phyloP scores from a whole-genome alignment of 92 coral and sea anemone genomes.

The Zoanthus sociatus region DNA sequence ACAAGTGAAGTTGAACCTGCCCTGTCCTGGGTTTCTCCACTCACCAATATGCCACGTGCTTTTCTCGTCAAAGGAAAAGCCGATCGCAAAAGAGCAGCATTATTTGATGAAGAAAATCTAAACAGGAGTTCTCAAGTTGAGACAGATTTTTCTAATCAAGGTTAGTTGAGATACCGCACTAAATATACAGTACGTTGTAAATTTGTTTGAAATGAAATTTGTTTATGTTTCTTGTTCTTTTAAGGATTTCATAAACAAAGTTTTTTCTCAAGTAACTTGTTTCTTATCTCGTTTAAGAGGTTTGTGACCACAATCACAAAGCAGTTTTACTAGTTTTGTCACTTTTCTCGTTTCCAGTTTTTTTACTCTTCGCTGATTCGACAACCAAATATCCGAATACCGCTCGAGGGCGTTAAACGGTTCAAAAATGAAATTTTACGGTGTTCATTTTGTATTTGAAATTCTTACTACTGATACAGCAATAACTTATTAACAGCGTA shows the following conservation, averaged over 20 bases:
- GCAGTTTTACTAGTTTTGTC: conserved; percentile 27
- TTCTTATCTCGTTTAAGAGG: not conserved
- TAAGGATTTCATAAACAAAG: not conserved
- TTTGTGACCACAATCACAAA: not conserved
- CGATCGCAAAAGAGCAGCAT: conserved; percentile 60
- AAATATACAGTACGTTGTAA: conserved; percentile 9
- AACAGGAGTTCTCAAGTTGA: conserved; percentile 51
- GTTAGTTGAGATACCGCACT: conserved; percentile 22
- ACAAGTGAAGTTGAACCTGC: conserved; percentile 35
- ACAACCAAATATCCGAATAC: conserved; percentile 21
- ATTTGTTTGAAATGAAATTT: conserved; percentile 14
- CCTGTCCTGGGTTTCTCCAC: conserved; percentile 50
- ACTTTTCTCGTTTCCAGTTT: conserved; percentile 24
- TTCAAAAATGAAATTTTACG: conserved; percentile 41
- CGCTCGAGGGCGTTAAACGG: conserved; percentile 33
- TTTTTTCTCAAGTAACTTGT: not conserved
- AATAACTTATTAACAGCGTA: not conserved
- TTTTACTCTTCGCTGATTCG: conserved; percentile 42
- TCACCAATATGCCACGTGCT: conserved; percentile 84
- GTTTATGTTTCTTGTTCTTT: conserved; percentile 26
- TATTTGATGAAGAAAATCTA: conserved; percentile 40
- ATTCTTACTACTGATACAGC: not conserved
- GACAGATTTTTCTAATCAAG: conserved; percentile 38
- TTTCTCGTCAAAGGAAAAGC: conserved; percentile 81
- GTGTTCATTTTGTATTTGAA: not conserved